These are phyloP conservation scores for Aptenodytes patagonicus DNA, from an alignment of 2,113 vertebrate genomes.

Conservation along the genomic window DNA sequence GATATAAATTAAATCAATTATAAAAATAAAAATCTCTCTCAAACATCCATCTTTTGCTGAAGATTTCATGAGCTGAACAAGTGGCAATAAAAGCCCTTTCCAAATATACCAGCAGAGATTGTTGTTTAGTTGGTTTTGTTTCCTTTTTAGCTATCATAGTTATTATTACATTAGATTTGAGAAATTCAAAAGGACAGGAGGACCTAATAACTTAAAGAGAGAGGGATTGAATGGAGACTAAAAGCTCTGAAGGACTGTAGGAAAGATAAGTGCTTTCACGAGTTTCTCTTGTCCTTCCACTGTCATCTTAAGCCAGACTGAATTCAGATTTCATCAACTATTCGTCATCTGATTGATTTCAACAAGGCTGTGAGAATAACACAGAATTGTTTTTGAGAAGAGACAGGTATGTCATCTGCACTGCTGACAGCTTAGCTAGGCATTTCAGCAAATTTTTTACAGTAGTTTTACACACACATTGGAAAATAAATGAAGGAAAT, in stretches of 20 bases:
- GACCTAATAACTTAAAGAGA: neutral
- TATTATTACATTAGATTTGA: neutral
- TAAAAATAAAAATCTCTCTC: neutral
- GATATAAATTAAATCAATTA: neutral
- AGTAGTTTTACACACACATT: neutral
- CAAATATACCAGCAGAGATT: neutral
- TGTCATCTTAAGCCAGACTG: neutral
- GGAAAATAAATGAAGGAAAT: neutral
- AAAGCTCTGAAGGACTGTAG: neutral
- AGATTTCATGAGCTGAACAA: neutral
- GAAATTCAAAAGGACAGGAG: neutral
- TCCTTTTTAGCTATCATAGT: neutral
- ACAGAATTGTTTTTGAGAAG: neutral
- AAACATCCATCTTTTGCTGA: neutral
- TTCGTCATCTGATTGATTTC: neutral
- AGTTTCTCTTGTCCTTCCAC: neutral
- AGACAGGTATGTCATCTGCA: neutral
- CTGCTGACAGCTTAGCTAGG: neutral
- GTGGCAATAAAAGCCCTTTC: neutral
- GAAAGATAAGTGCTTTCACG: neutral
- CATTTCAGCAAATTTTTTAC: neutral
- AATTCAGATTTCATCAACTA: neutral
- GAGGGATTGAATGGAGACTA: neutral
- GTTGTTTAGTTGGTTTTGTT: neutral
- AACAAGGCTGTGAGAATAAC: neutral